Base-by-base conservation (phyloP, 1,140 invertebrate species). In the Patella vulgata region DNA sequence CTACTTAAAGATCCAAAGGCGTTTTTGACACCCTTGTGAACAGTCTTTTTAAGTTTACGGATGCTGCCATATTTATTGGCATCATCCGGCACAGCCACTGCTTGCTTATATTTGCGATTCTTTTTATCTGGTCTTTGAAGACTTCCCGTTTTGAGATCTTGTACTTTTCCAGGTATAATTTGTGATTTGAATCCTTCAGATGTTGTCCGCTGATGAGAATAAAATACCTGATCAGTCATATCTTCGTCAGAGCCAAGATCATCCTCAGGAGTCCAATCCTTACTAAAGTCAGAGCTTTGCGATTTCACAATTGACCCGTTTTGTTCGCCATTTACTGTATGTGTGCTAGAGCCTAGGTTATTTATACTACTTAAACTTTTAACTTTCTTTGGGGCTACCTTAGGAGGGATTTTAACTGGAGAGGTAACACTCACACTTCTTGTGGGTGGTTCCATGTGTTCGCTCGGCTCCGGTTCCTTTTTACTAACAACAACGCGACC, bases 1-100 rank as follows among this genome's bases (percentile, higher is more conserved):
- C 68, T 73, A 60, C 74, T 80, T 51, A 78, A 74, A n/a, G 78
- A 80, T 3, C 74, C 78, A 66, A 80, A 80, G 9, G 72, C 74
- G 70, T 74, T 78, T 42, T 51, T 66, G 23, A 79, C 69, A 64
- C 70, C 65, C 57, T 76, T 71, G 56, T 75, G 75, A 42, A 79
- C 68, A 36, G 68, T 71, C 44, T 76, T 74, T 59, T 76, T 74
- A 11, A 80, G 72, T 53, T 71, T 74, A 28, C 73, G 64, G 47
- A 78, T 73, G 59, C 72, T 79, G 42, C 71, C 75, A 59, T 70
- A 71, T 53, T 78, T 79, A 42, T 58, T 62, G 27, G 69, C 64
- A 2, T 73, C 72, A 51, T 75, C 70, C 14, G 47, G 36, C 21
- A 59, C 40, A 19, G 53, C 54, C 14, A 53, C 63, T 23, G 44